phyloP scores from a whole-genome alignment of 2,113 vertebrate species.

The Octodon degus region DNA sequence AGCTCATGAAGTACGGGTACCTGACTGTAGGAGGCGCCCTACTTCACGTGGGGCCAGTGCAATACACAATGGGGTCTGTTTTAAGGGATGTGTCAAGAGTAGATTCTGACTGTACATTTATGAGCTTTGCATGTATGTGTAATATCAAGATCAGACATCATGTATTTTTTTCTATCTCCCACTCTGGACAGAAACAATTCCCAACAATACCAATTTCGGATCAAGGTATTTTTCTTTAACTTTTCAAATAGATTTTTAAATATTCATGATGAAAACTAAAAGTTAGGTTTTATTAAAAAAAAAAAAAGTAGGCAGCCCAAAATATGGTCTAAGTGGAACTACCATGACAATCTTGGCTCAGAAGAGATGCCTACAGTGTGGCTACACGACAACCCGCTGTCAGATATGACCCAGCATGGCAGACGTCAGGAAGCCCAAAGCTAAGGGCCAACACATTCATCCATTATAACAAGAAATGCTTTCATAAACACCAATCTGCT shows the following conservation, averaged over 20 bases:
- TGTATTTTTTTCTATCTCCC: not conserved
- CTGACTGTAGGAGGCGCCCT: fast-evolving
- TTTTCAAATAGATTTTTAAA: not conserved
- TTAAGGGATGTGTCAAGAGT: not conserved
- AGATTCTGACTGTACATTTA: not conserved
- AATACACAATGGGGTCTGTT: not conserved
- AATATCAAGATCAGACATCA: not conserved
- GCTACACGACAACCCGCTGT: fast-evolving
- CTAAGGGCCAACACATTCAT: too few relatives aligned
- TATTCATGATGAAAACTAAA: not conserved
- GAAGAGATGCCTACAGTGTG: not conserved
- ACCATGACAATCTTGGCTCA: not conserved
- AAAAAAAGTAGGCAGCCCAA: not conserved
- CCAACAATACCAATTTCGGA: not conserved
- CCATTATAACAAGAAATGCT: not conserved
- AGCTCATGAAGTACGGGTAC: not conserved
- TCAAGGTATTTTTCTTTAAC: not conserved
- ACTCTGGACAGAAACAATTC: not conserved
- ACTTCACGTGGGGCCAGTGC: not conserved
- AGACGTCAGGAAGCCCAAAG: not conserved
- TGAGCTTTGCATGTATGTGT: not conserved
- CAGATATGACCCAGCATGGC: not conserved
- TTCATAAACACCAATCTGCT: not conserved
- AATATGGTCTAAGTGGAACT: not conserved
- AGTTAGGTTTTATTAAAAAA: not conserved